Evolutionary conservation across 2,113 vertebrate species (phyloP).

Genomic region (Passer domesticus): DNA sequence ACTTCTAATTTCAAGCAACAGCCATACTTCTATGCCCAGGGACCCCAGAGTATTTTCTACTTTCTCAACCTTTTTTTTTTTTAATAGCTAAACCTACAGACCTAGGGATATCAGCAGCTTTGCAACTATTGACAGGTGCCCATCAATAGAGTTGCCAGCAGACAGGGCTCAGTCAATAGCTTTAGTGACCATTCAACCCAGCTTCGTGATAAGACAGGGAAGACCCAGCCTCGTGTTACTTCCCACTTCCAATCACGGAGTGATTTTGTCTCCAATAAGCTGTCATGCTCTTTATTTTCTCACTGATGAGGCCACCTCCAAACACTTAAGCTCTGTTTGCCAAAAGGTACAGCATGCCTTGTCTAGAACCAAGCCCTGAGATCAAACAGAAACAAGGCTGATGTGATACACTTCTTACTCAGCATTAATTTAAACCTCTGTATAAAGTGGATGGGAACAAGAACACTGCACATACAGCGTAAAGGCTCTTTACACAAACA

Average conservation of each 20-base stretch:
- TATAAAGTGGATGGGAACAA: neutral
- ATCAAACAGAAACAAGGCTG: neutral
- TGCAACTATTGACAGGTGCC: slow-evolving; percentile 17
- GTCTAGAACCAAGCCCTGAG: neutral
- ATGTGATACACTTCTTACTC: neutral
- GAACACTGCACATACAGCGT: neutral
- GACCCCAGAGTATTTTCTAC: neutral
- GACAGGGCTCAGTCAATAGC: slow-evolving; percentile 15
- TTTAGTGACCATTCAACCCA: neutral
- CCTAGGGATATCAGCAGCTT: neutral
- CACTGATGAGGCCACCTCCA: neutral
- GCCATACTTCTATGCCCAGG: neutral
- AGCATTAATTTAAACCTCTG: neutral
- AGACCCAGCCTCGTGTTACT: neutral
- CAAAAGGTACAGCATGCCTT: neutral
- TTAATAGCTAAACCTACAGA: neutral
- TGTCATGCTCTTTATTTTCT: neutral
- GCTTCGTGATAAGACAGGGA: neutral
- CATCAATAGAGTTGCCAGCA: neutral
- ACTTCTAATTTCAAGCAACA: neutral
- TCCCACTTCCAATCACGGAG: neutral
- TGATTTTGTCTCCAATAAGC: neutral
- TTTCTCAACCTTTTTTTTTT: neutral
- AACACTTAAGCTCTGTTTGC: neutral
- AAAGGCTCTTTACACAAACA: neutral